Conservation (phyloP, 2,113 vertebrate genomes). For the Rhinoptilus africanus region DNA sequence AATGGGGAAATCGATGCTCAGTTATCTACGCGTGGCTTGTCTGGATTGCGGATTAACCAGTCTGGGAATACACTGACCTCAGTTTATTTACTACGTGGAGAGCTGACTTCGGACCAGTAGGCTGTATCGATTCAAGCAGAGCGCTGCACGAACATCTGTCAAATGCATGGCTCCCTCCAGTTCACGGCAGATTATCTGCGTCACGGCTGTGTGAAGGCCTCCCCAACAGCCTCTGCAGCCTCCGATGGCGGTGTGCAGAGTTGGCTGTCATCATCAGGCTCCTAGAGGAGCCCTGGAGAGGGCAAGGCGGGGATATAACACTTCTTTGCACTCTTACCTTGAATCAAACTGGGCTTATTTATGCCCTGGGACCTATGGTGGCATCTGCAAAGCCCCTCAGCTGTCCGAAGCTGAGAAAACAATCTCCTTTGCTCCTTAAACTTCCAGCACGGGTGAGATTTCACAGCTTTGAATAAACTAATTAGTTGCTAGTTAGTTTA, state of each 20-base stretch:
- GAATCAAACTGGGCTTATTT: background rate
- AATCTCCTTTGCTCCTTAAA: background rate
- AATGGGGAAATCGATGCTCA: constrained; percentile 11
- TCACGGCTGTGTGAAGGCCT: background rate
- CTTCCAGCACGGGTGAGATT: background rate
- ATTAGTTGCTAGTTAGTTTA: background rate
- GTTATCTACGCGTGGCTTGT: background rate
- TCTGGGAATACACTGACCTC: background rate
- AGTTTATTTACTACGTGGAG: background rate
- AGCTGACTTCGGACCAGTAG: background rate
- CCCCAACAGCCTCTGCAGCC: background rate
- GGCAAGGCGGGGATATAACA: background rate
- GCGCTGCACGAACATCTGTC: background rate
- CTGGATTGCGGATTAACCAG: constrained; percentile 11
- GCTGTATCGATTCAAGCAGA: background rate
- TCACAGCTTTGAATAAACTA: background rate
- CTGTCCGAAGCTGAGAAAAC: background rate
- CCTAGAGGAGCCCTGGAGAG: background rate
- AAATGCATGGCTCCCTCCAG: background rate
- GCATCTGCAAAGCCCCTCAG: background rate
- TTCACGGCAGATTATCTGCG: background rate
- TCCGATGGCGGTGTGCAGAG: rapidly evolving
- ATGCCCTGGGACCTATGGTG: background rate
- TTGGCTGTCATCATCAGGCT: background rate
- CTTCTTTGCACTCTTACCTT: background rate